Conservation (phyloP, 2,113 vertebrate genomes). For the Pipra filicauda region DNA sequence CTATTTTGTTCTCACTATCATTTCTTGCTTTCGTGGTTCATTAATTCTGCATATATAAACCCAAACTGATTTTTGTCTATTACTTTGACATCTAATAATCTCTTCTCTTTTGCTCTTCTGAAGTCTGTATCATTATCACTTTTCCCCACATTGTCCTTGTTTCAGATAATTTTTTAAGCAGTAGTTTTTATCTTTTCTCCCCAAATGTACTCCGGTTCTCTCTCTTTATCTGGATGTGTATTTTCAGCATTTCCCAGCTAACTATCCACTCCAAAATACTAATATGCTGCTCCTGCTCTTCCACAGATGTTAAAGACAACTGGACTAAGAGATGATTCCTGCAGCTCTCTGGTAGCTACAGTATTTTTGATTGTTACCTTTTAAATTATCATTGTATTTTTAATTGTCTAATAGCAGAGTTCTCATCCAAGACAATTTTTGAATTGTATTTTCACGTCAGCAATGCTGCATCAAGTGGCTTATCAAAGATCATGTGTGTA, state of each 20-base stretch:
- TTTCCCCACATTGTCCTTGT: neutral
- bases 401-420: neutral
- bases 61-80: neutral
- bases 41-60: conserved; percentile 4
- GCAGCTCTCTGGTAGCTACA: neutral
- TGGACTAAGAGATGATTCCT: neutral
- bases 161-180: conserved; percentile 31
- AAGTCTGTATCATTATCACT: neutral
- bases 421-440: neutral
- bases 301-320: neutral
- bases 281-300: neutral
- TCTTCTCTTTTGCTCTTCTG: neutral
- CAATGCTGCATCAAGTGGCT: neutral
- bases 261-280: neutral
- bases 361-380: neutral
- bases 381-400: neutral
- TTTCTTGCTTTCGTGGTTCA: neutral
- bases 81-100: neutral
- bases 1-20: neutral
- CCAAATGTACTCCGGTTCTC: neutral
- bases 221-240: neutral
- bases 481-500: neutral
- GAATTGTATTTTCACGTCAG: neutral
- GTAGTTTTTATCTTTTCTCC: neutral
- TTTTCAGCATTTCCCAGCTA: neutral